Conservation (phyloP, 2,888 invertebrate genomes). For the Amphipoea oculea region DNA sequence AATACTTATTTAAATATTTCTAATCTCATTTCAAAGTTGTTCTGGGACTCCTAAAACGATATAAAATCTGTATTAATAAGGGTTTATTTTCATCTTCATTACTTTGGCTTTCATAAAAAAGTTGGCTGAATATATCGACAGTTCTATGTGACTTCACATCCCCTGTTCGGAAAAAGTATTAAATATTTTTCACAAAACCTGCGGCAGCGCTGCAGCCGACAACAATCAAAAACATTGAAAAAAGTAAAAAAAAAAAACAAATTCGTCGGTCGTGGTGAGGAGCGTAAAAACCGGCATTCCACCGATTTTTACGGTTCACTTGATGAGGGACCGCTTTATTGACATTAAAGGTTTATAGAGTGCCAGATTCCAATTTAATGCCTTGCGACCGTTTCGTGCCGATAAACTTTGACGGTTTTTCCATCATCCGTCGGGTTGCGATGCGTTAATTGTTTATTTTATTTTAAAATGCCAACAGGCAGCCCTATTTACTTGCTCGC, state of each 20-base stretch:
- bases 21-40: constrained; percentile 18
- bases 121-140: background rate
- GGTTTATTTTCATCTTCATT: background rate
- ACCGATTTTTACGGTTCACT: constrained; percentile 79
- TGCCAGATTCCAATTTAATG: constrained; percentile 82
- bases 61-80: background rate
- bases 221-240: constrained; percentile 26
- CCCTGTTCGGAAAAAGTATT: constrained; percentile 16
- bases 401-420: constrained; percentile 77
- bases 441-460: constrained; percentile 69
- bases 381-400: constrained; percentile 67
- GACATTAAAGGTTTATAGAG: constrained; percentile 85
- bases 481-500: constrained; percentile 38
- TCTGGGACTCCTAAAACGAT: background rate
- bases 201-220: constrained; percentile 19
- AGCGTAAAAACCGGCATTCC: constrained; percentile 75
- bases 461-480: constrained; percentile 55
- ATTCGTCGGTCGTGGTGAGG: constrained; percentile 42
- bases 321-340: constrained; percentile 83
- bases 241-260: constrained; percentile 39
- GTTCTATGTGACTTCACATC: background rate
- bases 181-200: constrained; percentile 4
- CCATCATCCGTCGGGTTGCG: constrained; percentile 60
- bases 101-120: background rate
- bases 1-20: constrained; percentile 29